phyloP scores from a whole-genome alignment of 2,888 invertebrate species.

The Ochropleura plecta region DNA sequence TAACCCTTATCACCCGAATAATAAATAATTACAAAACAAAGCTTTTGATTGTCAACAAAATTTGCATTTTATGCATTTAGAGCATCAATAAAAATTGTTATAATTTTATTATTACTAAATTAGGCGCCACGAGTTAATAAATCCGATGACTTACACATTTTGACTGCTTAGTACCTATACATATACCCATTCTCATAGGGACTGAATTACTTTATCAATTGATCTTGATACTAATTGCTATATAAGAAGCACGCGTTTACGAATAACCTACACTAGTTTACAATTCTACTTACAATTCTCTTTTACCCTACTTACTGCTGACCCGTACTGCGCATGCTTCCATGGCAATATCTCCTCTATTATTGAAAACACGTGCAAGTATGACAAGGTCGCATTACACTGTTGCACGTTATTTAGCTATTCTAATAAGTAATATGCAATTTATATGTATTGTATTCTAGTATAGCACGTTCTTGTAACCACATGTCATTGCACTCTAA shows the following conservation, averaged over 20 bases:
- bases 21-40: constrained; percentile 59
- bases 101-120: not conserved
- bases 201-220: not conserved
- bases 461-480: constrained; percentile 40
- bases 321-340: constrained; percentile 15
- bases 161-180: too few species aligned
- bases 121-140: not conserved
- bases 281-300: constrained; percentile 1
- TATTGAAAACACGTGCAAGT: constrained; percentile 61
- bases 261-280: not conserved
- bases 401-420: constrained; percentile 53
- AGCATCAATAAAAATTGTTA: not conserved
- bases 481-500: constrained; percentile 55
- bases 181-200: too few species aligned
- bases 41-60: constrained; percentile 42
- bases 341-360: constrained; percentile 50
- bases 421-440: constrained; percentile 44
- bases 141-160: too few species aligned
- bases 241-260: not conserved
- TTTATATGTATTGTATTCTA: constrained; percentile 55
- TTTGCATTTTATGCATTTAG: constrained; percentile 12
- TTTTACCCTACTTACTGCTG: constrained; percentile 24
- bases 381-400: constrained; percentile 48
- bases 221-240: not conserved
- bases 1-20: constrained; percentile 48